These are phyloP conservation scores for Balanococcus diminutus DNA, from an alignment of 2,888 invertebrate species.

Conservation along the genomic window DNA sequence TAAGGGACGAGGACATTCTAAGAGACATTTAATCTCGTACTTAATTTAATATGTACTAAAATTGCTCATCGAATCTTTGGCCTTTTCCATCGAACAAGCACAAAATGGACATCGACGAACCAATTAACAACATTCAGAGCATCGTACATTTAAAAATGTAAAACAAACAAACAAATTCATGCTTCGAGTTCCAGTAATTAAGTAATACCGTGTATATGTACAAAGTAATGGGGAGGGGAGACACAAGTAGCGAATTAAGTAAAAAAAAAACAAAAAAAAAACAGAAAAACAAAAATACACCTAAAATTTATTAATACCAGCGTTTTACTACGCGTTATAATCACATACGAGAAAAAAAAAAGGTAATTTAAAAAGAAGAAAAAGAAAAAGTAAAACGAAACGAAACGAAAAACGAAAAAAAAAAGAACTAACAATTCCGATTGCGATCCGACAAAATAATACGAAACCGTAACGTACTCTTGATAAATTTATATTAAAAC, in stretches of 20 bases:
- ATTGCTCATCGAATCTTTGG: neutral
- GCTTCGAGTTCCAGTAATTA: neutral
- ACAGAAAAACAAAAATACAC: conserved; percentile 24
- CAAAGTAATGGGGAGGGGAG: neutral
- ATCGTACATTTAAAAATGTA: neutral
- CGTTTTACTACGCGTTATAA: conserved; percentile 50
- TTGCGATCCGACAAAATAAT: neutral
- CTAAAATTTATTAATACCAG: conserved; percentile 53
- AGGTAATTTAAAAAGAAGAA: neutral
- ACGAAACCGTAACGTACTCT: neutral
- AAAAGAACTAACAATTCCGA: neutral
- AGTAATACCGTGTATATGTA: neutral
- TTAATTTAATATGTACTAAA: neutral
- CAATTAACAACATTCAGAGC: neutral
- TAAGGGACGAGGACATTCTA: neutral
- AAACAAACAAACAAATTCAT: neutral
- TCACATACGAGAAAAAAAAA: conserved; percentile 50
- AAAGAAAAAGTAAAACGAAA: conserved; percentile 6
- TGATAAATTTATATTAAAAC: neutral
- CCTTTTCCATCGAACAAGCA: neutral
- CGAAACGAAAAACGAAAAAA: conserved; percentile 8
- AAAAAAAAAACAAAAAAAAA: conserved; percentile 41
- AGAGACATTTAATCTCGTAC: neutral
- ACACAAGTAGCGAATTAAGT: conserved; percentile 4
- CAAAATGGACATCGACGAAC: neutral